Evolutionary conservation across 2,113 vertebrate species (phyloP).

Genomic region (Cervus canadensis): DNA sequence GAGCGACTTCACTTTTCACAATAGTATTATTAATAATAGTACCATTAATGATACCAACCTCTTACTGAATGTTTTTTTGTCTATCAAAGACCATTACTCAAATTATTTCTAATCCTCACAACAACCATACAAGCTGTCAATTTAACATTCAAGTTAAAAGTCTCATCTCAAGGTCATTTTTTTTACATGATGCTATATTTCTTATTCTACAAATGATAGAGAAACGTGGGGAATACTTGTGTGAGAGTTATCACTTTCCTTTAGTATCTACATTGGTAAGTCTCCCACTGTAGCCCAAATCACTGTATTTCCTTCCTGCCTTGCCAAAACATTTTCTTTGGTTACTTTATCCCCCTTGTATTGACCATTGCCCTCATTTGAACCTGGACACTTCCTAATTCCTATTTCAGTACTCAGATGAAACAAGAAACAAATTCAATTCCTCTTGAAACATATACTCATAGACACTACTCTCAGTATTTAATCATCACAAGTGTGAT

Average conservation of each 20-base stretch:
- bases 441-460: not conserved
- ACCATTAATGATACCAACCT: not conserved
- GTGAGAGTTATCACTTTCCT: not conserved
- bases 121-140: not conserved
- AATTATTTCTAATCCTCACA: not conserved
- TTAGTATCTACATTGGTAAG: not conserved
- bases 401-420: not conserved
- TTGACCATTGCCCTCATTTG: not conserved
- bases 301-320: not conserved
- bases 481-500: not conserved
- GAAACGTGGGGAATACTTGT: not conserved
- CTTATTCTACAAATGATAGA: not conserved
- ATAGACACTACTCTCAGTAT: not conserved
- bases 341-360: not conserved
- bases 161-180: not conserved
- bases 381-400: not conserved
- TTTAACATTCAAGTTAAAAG: not conserved
- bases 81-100: not conserved
- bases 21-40: not conserved
- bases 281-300: not conserved
- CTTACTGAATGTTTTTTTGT: not conserved
- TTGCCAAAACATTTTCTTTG: not conserved
- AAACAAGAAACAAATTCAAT: not conserved
- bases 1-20: not conserved
- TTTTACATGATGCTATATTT: not conserved